Evolutionary conservation across 1,140 invertebrate species (phyloP).

Genomic region (Neodiprion fabricii): DNA sequence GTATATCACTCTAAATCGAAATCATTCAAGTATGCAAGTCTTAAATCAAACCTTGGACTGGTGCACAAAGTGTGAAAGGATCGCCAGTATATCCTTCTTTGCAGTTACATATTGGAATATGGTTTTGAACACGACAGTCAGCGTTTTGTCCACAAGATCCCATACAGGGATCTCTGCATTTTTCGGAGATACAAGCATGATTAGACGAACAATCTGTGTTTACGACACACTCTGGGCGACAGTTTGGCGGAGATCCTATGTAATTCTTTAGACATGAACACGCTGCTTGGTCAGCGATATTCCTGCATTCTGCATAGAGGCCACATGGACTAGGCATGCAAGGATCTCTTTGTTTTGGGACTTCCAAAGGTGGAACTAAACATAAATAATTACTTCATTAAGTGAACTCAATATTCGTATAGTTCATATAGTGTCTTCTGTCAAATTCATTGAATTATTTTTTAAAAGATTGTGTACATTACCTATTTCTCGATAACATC

Average conservation of each 20-base stretch:
- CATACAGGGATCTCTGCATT: constrained; percentile 74
- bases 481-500: constrained; percentile 56
- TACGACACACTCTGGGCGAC: constrained; percentile 65
- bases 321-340: constrained; percentile 64
- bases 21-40: not conserved
- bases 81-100: constrained; percentile 69
- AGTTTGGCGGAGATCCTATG: constrained; percentile 64
- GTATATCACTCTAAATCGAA: too few species aligned
- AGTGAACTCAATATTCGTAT: not conserved
- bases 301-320: constrained; percentile 62
- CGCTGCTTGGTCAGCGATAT: constrained; percentile 61
- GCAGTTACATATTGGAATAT: constrained; percentile 77
- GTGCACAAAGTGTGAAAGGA: constrained; percentile 67
- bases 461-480: constrained; percentile 13
- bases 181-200: constrained; percentile 67
- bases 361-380: constrained; percentile 39
- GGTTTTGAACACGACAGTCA: constrained; percentile 77
- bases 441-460: constrained; percentile 17
- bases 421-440: not conserved
- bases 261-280: constrained; percentile 67
- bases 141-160: constrained; percentile 75
- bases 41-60: constrained; percentile 44
- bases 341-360: constrained; percentile 44
- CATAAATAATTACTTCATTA: constrained; percentile 16
- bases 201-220: constrained; percentile 63